phyloP scores from a whole-genome alignment of 1,140 invertebrate genomes.

The Diabrotica undecimpunctata region DNA sequence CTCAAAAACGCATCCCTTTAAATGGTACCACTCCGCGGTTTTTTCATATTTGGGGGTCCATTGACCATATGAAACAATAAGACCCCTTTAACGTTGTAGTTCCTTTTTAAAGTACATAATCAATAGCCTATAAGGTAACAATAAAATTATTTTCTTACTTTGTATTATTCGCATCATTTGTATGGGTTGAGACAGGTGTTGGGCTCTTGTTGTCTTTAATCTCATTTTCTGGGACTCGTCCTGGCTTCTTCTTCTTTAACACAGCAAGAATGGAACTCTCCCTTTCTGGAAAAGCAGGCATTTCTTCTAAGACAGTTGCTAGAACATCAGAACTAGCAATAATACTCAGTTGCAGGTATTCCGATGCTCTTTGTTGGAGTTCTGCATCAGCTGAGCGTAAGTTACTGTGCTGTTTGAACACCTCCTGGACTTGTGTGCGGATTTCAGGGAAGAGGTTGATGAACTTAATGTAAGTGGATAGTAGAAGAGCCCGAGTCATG shows the following conservation, averaged over 20 bases:
- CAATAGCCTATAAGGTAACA: too few species aligned
- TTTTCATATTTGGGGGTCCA: too few species aligned
- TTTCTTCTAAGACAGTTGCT: constrained; percentile 98
- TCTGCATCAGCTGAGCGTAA: constrained; percentile 96
- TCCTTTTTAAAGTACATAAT: too few species aligned
- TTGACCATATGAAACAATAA: too few species aligned
- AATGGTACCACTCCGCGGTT: too few species aligned
- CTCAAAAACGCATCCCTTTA: too few species aligned
- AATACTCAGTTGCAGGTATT: constrained; percentile 95
- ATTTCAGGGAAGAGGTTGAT: constrained; percentile 99
- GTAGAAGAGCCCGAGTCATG: constrained; percentile 88
- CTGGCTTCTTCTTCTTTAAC: constrained; percentile 97
- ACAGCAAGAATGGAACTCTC: constrained; percentile 97
- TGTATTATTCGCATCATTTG: constrained; percentile 57
- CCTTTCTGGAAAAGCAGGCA: constrained; percentile 99
- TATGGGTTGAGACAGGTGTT: constrained; percentile 60
- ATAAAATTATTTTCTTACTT: constrained; percentile 45
- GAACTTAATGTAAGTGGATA: constrained; percentile 99
- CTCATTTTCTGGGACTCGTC: constrained; percentile 80
- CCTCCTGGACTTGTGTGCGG: constrained; percentile 92
- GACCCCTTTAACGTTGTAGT: too few species aligned
- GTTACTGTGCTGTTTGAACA: constrained; percentile 95
- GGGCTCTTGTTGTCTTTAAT: constrained; percentile 77
- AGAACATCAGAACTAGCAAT: constrained; percentile 96
- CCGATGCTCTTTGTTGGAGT: constrained; percentile 95